Base-by-base conservation (phyloP, 2,113 vertebrate genomes). In the Nyctibius bracteatus region DNA sequence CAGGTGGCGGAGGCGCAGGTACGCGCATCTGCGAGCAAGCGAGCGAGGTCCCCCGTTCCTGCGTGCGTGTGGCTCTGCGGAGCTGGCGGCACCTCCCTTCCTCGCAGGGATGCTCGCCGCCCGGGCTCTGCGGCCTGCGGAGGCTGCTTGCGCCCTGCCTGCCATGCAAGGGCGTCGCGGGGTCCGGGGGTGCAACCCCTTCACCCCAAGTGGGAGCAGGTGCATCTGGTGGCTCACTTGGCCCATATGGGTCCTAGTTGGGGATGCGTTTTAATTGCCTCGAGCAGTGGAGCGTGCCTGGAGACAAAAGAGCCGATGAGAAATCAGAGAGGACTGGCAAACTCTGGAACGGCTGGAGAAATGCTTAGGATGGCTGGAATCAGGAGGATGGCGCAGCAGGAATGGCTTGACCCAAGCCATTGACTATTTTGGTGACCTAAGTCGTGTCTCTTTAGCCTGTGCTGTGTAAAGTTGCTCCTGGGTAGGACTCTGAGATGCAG, bases 51-150 rank as follows among this genome's bases (percentile, higher is more conserved):
- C 43, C 62, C 16, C 12, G 6, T 70, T 68, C 54, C 58, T 65
- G 61, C 10, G 6, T 63, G 83, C 6, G 20, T 78, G 66, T 23
- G 6, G 83, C 81, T 94, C 94, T 91, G 61, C 23, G 33, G 77
- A 79, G 91, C 83, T 61, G 80, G 14, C 19, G 80, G 91, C 86
- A 81, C 92, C 81, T 88, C 83, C 71, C 74, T 74, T 43, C 52
- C 44, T 94, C 39, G 41, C 9, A 75, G 87, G 78, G 70, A 66
- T 1, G 11, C 81, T 81, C 3, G 5, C 80, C 3, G 15, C 52
- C 13, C 28, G 59, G 68, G 85, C 73, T 81, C 88, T 94, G 94
- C 51, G 5, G 58, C 10, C 51, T 39, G 63, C 8, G 2, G 59
- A n/a, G 68, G 31, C 81, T 85, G 86, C 55, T 62, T 5, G 31